Evolutionary conservation across 2,888 invertebrate species (phyloP), one percentile per base, ranked within the genome.

Genomic region (Hecatera dysodea): DNA sequence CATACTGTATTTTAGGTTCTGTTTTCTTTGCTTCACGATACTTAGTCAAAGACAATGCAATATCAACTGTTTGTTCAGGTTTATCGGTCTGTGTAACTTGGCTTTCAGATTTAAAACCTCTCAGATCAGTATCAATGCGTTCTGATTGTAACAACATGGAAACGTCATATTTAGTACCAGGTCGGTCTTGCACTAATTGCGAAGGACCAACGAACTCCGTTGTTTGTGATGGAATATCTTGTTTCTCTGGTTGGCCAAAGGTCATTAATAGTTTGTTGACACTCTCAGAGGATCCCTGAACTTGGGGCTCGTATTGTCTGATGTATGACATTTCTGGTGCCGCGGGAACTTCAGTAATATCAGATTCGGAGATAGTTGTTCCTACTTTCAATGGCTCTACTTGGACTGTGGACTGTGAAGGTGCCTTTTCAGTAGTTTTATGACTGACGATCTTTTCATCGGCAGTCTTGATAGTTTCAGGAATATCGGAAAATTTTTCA

Each of bases 21-120:
- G 80, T 72, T 75, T 88, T 87, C 11, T 88, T 87, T 27, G 67
- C 74, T 12, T 83, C 78, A 75, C 90, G 89, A 39, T 89, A 86
- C 87, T 94, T 94, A 22, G 89, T 85, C 39, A 95, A 85, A 53
- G 94, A 91, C 87, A 95, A 88, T 55, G 92, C 90, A 78, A 95
- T 93, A 42, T 95, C 94, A 24, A 95, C 83, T 33, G 91, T 91
- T 82, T 93, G 90, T 56, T 85, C 78, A 53, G 84, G 76, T 75
- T 87, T 89, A 0, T 87, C 82, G 9, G 67, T 24, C 29, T 82
- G 71, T 46, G 68, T 60, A 15, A 52, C 68, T 46, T 62, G 69
- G 8, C 69, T 22, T 19, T 80, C 65, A 22, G 80, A 81, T 66
- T 85, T 86, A n/a, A 83, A 75, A 46, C 85, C 85, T 70, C 90